Base-by-base conservation (phyloP, 2,888 invertebrate species). In the Atherix ibis region DNA sequence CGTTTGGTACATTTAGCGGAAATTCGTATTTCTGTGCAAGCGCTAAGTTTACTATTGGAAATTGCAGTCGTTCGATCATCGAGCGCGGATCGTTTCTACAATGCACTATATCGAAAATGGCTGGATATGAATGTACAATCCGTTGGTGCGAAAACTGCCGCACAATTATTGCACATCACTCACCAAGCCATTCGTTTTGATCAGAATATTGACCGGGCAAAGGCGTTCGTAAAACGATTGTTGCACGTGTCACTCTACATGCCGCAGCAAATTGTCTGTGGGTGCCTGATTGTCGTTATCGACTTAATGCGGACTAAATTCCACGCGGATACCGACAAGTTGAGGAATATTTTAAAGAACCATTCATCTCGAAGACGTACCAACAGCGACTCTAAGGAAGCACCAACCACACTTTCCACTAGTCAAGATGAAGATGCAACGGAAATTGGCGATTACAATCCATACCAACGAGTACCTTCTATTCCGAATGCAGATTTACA, bases 71-170 rank as follows among this genome's bases (percentile, higher is more conserved):
- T 50, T 1, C 53, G 55, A 36, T 49, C 53, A 0, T 55, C 53
- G 32, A 56, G 60, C 35, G 48, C 54, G 1, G 59, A 62, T 45
- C 53, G 62, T 0, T 89, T 78, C 63, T 95, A 92, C 62, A 73
- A 76, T 39, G 81, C 89, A 1, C 68, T 98, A 22, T 98, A 98
- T 54, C 72, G 74, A 15, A 92, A 92, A 54, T 56, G 98, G 36
- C 56, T 79, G 0, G 85, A 85, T 54, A 68, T 83, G 0, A 75
- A 79, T 36, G 56, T 88, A 36, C 65, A 67, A 4, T 52, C 53
- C n/a, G 46, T 57, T 36, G 59, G 60, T 10, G 59, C 65, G 8
- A 70, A 70, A 56, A 70, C 69, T 9, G 75, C 81, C 0, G 78
- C 87, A 2, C 71, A 89, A 42, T 73, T 94, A 44, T 67, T 95